These are phyloP conservation scores for Bradypus variegatus DNA, from an alignment of 2,797 vertebrate species.

Conservation along the genomic window DNA sequence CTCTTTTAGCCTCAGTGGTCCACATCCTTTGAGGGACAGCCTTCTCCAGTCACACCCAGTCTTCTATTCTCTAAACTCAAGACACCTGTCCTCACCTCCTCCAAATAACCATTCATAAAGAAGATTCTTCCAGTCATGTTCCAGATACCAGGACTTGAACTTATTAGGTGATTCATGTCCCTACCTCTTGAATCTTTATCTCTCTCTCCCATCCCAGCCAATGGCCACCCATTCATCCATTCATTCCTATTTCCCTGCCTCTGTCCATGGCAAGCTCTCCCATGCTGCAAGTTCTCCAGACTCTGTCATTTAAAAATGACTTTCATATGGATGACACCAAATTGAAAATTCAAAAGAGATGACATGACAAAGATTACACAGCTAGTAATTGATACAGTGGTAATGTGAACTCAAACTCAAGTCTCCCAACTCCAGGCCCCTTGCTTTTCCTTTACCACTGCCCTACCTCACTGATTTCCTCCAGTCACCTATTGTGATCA, in stretches of 20 bases:
- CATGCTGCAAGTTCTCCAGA: neutral
- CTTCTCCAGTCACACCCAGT: neutral
- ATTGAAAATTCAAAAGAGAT: neutral
- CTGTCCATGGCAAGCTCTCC: conserved; percentile 6
- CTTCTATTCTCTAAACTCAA: neutral
- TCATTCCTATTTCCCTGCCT: neutral
- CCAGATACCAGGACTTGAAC: neutral
- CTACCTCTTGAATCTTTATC: conserved; percentile 23
- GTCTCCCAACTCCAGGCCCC: neutral
- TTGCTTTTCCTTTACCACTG: neutral
- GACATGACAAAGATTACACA: neutral
- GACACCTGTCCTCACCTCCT: neutral
- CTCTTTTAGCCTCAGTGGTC: neutral
- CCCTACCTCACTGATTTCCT: neutral
- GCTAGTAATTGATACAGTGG: neutral
- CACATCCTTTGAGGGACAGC: neutral
- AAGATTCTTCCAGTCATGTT: neutral
- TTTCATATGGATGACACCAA: neutral
- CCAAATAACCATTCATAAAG: conserved; percentile 17
- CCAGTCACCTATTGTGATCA: neutral
- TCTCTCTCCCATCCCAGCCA: neutral
- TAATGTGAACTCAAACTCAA: neutral
- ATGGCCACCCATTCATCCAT: neutral
- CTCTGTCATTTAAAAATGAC: neutral
- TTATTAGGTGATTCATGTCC: neutral